These are phyloP conservation scores for Netelia melanura DNA, from an alignment of 2,888 invertebrate genomes.

Conservation along the genomic window DNA sequence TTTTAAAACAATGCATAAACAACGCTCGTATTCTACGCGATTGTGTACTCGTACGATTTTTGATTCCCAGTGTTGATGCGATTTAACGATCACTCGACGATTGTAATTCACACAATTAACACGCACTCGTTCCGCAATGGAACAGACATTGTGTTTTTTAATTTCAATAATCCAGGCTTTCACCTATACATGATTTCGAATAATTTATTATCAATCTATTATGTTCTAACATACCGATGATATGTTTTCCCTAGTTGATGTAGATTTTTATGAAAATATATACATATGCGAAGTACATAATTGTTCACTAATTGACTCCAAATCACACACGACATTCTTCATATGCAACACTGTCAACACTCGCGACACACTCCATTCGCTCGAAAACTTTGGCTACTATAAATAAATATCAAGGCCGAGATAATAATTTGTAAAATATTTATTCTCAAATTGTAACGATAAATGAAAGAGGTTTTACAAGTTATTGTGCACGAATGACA, in stretches of 20 bases:
- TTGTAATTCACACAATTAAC: background rate
- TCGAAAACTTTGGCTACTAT: too few species aligned
- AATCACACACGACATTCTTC: too few species aligned
- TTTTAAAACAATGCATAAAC: background rate
- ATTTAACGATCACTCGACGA: background rate
- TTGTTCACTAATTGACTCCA: background rate
- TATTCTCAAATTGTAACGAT: too few species aligned
- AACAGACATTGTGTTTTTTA: background rate
- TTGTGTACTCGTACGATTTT: background rate
- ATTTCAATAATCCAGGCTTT: conserved; percentile 7
- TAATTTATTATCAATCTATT: conserved; percentile 18
- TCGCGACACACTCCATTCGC: too few species aligned
- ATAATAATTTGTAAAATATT: too few species aligned
- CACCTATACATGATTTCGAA: background rate
- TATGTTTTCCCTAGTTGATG: background rate
- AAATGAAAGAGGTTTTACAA: too few species aligned
- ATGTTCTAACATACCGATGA: background rate
- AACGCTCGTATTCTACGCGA: background rate
- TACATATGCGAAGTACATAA: background rate
- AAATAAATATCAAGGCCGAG: too few species aligned
- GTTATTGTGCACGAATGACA: too few species aligned
- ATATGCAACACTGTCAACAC: too few species aligned
- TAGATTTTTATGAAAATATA: conserved; percentile 24
- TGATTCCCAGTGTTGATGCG: background rate
- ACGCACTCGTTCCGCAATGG: background rate